Evolutionary conservation across 1,140 invertebrate species (phyloP).

Genomic region (Drosophila melanogaster): DNA sequence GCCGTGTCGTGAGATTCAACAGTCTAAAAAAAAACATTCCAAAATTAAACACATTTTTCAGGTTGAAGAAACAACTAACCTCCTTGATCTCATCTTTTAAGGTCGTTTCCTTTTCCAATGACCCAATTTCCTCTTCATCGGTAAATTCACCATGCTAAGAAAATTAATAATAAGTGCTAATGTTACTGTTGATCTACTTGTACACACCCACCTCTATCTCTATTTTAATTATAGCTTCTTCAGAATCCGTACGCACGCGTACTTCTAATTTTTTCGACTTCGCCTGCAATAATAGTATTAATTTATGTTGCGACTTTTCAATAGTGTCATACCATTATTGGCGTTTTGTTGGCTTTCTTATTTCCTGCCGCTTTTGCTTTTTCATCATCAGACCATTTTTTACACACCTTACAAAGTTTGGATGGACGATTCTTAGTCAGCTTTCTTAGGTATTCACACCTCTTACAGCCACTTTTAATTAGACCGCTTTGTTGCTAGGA

Average conservation of each 20-base stretch:
- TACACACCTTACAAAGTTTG: neutral
- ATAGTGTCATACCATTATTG: neutral
- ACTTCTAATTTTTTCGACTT: neutral
- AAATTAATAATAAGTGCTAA: neutral
- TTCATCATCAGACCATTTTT: conserved; percentile 2
- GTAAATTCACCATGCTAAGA: neutral
- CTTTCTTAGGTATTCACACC: neutral
- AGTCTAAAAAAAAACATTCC: neutral
- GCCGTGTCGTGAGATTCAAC: neutral
- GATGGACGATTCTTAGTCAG: neutral
- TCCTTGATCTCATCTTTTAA: neutral
- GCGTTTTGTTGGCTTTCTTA: neutral
- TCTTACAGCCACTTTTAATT: neutral
- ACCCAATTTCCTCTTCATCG: neutral
- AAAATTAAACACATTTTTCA: neutral
- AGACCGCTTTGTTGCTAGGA: neutral
- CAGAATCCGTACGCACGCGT: neutral
- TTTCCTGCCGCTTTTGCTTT: neutral
- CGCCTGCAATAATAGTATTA: neutral
- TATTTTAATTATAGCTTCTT: neutral
- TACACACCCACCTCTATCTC: neutral
- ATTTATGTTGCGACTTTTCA: neutral
- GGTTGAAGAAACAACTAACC: neutral
- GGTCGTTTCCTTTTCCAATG: neutral
- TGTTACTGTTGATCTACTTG: neutral